phyloP scores from a whole-genome alignment of 2,888 invertebrate genomes.

The Pachliopta kotzebuea region DNA sequence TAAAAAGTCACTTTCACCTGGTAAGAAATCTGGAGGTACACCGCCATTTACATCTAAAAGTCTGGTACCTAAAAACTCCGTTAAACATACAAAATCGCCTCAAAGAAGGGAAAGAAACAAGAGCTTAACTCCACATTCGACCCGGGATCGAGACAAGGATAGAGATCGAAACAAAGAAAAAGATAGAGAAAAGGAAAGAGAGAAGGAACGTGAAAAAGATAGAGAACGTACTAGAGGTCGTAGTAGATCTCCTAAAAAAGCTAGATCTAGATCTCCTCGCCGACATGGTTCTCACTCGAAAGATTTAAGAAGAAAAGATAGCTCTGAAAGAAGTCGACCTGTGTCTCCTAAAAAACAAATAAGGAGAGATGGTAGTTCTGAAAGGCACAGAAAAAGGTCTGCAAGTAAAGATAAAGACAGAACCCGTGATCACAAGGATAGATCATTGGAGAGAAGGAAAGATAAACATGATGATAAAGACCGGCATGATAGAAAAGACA shows the following conservation, averaged over 20 bases:
- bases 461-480: constrained; percentile 80
- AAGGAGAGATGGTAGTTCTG: constrained; percentile 63
- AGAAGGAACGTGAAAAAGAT: constrained; percentile 70
- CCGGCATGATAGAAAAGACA: constrained; percentile 84
- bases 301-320: constrained; percentile 69
- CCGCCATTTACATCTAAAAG: constrained; percentile 73
- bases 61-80: constrained; percentile 57
- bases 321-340: constrained; percentile 72
- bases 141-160: constrained; percentile 75
- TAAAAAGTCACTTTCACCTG: constrained; percentile 75
- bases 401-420: constrained; percentile 75
- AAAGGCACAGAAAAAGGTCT: constrained; percentile 67
- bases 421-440: constrained; percentile 74
- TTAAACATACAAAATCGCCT: constrained; percentile 73
- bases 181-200: constrained; percentile 69
- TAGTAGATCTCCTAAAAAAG: constrained; percentile 72
- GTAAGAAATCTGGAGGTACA: constrained; percentile 75
- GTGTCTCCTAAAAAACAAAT: constrained; percentile 73
- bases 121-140: constrained; percentile 62
- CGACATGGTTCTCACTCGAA: constrained; percentile 62
- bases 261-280: constrained; percentile 69
- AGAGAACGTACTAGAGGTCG: constrained; percentile 74
- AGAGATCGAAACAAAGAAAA: constrained; percentile 65
- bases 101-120: constrained; percentile 67
- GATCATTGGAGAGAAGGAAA: constrained; percentile 72